Evolutionary conservation across 1,140 invertebrate genomes (phyloP).

Genomic region (Teleopsis dalmanni): DNA sequence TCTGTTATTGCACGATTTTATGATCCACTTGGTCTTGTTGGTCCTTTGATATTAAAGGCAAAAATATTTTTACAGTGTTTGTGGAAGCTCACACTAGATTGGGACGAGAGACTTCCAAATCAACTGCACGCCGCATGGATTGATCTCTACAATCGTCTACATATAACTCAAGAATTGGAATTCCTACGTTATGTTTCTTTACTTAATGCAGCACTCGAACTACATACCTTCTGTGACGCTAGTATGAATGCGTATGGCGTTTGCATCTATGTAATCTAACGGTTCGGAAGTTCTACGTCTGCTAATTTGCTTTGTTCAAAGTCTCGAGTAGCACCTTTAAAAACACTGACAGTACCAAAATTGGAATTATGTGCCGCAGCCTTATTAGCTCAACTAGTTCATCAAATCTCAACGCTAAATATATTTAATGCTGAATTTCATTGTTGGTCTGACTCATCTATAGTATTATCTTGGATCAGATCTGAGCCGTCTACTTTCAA

Average conservation of each 20-base stretch:
- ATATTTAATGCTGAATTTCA: neutral
- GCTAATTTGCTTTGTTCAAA: neutral
- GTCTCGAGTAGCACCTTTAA: neutral
- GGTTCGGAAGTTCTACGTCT: no score
- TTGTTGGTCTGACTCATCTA: constrained; percentile 13
- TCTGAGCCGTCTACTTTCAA: constrained; percentile 11
- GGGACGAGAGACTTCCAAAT: no score
- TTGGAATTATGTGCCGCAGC: constrained; percentile 2
- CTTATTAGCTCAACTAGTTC: neutral
- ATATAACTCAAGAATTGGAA: neutral
- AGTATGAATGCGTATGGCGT: constrained; percentile 1
- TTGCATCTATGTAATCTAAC: neutral
- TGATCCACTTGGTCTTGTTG: no score
- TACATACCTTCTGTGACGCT: constrained; percentile 5
- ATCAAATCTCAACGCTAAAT: neutral
- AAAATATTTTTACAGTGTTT: no score
- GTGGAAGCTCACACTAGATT: no score
- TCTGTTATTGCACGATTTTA: no score
- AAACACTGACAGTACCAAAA: neutral
- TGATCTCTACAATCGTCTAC: no score
- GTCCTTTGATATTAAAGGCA: no score
- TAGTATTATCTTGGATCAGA: constrained; percentile 11
- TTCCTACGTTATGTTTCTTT: neutral
- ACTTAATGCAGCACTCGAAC: neutral
- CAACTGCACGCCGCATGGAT: no score